phyloP scores from a whole-genome alignment of 2,113 vertebrate genomes.

The Tragelaphus imberbis region DNA sequence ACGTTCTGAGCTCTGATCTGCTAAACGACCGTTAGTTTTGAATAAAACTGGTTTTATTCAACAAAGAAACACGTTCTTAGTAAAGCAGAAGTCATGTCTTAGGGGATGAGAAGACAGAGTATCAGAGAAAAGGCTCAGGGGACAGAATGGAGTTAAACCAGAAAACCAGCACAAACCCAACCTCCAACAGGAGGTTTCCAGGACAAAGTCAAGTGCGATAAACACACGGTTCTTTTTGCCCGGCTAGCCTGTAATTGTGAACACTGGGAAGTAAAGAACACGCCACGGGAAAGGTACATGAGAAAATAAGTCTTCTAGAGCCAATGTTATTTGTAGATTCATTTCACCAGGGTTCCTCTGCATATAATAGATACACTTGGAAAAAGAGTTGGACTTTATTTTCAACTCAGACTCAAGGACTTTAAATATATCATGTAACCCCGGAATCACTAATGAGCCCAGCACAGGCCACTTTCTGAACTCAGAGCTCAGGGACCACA shows the following conservation, averaged over 20 bases:
- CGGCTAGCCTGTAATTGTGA: not conserved
- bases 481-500: not conserved
- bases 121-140: not conserved
- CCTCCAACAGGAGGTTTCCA: not conserved
- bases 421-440: not conserved
- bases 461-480: not conserved
- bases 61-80: not conserved
- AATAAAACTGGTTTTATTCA: not conserved
- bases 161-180: not conserved
- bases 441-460: not conserved
- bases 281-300: not conserved
- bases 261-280: not conserved
- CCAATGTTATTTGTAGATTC: not conserved
- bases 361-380: not conserved
- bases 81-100: not conserved
- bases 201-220: not conserved
- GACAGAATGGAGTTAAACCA: not conserved
- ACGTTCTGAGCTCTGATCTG: not conserved
- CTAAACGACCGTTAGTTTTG: not conserved
- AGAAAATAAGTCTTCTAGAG: not conserved
- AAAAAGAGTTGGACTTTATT: not conserved
- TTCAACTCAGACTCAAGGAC: not conserved
- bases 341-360: not conserved
- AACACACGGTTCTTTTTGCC: not conserved
- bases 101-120: not conserved